Conservation (phyloP, 2,888 invertebrate species). For the Julus scandinavius region DNA sequence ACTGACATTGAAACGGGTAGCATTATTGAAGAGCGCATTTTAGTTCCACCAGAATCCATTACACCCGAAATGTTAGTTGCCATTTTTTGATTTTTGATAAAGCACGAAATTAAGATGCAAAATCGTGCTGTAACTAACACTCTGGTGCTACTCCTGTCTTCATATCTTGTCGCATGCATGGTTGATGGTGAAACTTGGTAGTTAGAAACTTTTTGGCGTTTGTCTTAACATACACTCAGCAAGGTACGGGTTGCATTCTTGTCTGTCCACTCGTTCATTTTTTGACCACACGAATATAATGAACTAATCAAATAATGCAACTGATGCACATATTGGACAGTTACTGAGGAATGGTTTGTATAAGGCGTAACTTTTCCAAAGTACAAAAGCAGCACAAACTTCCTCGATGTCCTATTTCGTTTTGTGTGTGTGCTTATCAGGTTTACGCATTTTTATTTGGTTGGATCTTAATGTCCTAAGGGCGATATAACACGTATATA, state of each 20-base stretch:
- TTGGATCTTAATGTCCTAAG: too few species aligned
- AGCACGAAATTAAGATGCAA: neutral
- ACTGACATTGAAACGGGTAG: slow-evolving; percentile 17
- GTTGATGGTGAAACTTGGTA: neutral
- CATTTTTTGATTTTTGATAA: slow-evolving; percentile 22
- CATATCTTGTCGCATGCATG: neutral
- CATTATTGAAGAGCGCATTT: neutral
- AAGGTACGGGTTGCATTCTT: neutral
- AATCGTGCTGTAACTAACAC: neutral
- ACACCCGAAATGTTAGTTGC: slow-evolving; percentile 29
- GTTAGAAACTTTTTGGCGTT: neutral
- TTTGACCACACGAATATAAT: neutral
- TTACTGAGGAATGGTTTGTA: neutral
- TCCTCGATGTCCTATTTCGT: neutral
- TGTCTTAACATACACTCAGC: neutral
- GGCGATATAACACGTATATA: too few species aligned
- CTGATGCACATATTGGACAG: neutral
- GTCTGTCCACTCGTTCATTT: neutral
- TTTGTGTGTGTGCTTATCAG: too few species aligned
- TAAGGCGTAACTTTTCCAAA: neutral
- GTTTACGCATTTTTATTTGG: too few species aligned
- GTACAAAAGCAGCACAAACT: neutral
- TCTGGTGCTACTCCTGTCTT: neutral
- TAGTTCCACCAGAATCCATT: slow-evolving; percentile 39
- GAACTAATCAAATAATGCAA: neutral